These are phyloP conservation scores for Neosilurus hyrtlii DNA, from an alignment of 2,797 vertebrate genomes.

Conservation along the genomic window DNA sequence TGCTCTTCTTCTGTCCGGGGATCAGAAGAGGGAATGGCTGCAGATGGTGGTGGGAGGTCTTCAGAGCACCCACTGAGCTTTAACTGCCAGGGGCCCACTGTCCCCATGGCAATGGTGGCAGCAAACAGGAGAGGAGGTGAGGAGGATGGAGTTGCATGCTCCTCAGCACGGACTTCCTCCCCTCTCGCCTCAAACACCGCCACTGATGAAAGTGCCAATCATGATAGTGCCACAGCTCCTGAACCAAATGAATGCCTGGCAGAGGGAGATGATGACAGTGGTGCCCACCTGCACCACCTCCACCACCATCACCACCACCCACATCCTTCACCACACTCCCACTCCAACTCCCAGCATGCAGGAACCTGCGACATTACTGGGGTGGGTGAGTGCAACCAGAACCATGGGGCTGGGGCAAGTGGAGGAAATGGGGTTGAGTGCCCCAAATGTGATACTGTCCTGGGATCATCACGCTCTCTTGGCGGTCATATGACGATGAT, in stretches of 20 bases:
- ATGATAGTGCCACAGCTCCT: conserved; percentile 98
- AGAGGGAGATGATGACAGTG: conserved; percentile 92
- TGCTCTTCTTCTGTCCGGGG: conserved; percentile 84
- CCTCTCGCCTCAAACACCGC: conserved; percentile 74
- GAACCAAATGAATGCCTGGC: conserved; percentile 97
- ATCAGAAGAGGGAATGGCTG: conserved; percentile 84
- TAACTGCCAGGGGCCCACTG: conserved; percentile 89
- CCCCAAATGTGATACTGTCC: conserved; percentile 96
- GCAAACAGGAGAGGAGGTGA: conserved; percentile 83
- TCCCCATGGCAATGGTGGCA: conserved; percentile 72
- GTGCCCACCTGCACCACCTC: conserved; percentile 77
- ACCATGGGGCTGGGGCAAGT: conserved; percentile 68
- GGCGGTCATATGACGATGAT: conserved; percentile 99
- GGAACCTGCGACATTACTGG: conserved; percentile 86
- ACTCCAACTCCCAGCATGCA: conserved; percentile 75
- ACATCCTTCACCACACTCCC: conserved; percentile 77
- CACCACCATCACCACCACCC: conserved; percentile 83
- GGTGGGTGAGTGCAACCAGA: conserved; percentile 87
- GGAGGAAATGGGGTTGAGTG: conserved; percentile 94
- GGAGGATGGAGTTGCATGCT: conserved; percentile 80
- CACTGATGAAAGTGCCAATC: conserved; percentile 99
- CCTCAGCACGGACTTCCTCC: conserved; percentile 65
- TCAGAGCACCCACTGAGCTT: conserved; percentile 91
- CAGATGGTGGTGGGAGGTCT: conserved; percentile 90
- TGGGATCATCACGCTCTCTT: conserved; percentile 94